These are phyloP conservation scores for Hapalemur alaotrensis DNA, from an alignment of 2,797 vertebrate genomes.

Conservation along the genomic window DNA sequence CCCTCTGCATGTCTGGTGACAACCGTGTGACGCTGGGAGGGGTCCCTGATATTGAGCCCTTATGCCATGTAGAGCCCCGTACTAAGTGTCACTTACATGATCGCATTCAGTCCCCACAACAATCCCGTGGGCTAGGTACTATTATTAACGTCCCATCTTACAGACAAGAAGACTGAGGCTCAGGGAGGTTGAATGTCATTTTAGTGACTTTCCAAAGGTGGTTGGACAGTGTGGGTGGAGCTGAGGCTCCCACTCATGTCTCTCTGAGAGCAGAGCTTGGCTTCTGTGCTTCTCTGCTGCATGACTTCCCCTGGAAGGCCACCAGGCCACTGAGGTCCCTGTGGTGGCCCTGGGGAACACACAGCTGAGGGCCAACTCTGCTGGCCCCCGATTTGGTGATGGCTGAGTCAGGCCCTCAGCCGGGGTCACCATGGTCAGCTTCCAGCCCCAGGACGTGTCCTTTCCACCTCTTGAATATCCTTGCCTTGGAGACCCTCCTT, in stretches of 20 bases:
- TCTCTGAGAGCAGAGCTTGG: neutral
- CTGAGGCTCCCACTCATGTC: neutral
- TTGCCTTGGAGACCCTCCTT: neutral
- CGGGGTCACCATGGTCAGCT: neutral
- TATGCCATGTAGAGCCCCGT: accelerated
- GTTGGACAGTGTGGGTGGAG: accelerated
- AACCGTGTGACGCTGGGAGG: accelerated
- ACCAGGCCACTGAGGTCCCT: accelerated
- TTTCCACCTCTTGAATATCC: neutral
- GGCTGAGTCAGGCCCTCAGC: neutral
- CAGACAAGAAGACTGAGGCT: neutral
- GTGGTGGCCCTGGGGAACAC: neutral
- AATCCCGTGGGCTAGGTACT: accelerated
- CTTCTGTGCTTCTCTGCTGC: neutral
- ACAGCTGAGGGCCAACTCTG: neutral
- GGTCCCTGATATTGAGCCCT: neutral
- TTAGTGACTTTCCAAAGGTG: neutral
- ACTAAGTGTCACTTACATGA: too few relatives aligned
- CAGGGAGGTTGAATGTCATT: neutral
- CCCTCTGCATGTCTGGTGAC: accelerated
- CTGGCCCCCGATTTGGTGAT: neutral
- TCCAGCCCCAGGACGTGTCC: neutral
- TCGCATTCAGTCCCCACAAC: accelerated
- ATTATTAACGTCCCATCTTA: accelerated
- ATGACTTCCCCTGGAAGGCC: neutral